phyloP scores from a whole-genome alignment of 2,888 invertebrate species.

The Ormyrus nitidulus region DNA sequence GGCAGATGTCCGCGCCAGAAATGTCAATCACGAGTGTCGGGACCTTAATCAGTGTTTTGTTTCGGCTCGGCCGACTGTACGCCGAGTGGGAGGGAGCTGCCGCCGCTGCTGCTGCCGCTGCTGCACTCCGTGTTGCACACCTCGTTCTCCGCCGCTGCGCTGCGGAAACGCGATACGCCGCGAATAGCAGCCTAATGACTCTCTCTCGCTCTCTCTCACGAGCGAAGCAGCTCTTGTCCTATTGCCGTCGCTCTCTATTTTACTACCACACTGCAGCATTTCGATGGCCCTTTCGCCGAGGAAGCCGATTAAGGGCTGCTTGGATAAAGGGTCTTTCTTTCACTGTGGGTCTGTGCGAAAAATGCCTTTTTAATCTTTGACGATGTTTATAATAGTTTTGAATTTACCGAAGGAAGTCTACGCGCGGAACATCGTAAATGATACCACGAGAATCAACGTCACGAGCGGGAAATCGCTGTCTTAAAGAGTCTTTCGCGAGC shows the following conservation, averaged over 20 bases:
- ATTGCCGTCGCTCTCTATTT: too few relatives aligned
- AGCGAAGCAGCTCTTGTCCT: too few relatives aligned
- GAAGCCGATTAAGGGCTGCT: too few relatives aligned
- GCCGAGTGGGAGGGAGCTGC: background rate
- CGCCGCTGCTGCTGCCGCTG: background rate
- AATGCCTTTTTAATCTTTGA: too few relatives aligned
- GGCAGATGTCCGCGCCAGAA: conserved; percentile 56
- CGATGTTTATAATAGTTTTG: too few relatives aligned
- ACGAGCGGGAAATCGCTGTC: background rate
- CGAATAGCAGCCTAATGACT: conserved; percentile 29
- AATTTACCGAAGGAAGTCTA: too few relatives aligned
- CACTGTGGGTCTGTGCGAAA: too few relatives aligned
- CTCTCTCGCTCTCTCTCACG: background rate
- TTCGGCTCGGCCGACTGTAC: conserved; percentile 39
- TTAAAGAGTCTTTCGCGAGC: background rate
- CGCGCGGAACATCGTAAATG: too few relatives aligned
- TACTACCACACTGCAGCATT: too few relatives aligned
- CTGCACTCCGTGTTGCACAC: background rate
- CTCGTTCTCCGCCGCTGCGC: background rate
- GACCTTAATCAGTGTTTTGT: conserved; percentile 60
- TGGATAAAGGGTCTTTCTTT: too few relatives aligned
- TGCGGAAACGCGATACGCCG: conserved; percentile 10
- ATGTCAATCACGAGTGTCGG: conserved; percentile 57
- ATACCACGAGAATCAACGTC: too few relatives aligned
- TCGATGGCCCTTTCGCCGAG: too few relatives aligned